Evolutionary conservation across 2,113 vertebrate species (phyloP).

Genomic region (Leptodactylus fuscus): DNA sequence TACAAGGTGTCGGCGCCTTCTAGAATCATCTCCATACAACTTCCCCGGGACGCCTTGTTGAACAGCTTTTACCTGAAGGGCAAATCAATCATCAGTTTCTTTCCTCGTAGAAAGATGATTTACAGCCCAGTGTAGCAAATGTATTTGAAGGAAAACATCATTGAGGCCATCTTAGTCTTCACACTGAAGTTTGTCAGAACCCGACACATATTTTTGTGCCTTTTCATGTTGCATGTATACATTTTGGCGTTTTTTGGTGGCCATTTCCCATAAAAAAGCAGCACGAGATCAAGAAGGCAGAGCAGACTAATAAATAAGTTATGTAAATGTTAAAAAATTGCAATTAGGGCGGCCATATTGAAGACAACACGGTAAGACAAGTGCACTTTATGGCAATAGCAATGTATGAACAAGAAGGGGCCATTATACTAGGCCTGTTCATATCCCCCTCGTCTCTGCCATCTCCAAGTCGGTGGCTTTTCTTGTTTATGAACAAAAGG

Average conservation of each 20-base stretch:
- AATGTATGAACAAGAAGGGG: no score
- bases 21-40: slow-evolving; percentile 26
- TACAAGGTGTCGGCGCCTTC: slow-evolving; percentile 13
- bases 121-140: slow-evolving; percentile 17
- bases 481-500: no score
- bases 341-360: no score
- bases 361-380: no score
- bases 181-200: neutral
- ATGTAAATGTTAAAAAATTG: no score
- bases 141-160: neutral
- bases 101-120: slow-evolving; percentile 28
- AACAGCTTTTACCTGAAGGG: slow-evolving; percentile 50
- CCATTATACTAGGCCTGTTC: no score
- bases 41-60: slow-evolving; percentile 33
- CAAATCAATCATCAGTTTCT: slow-evolving; percentile 42
- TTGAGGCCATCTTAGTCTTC: neutral
- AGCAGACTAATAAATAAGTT: no score
- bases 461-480: no score
- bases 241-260: neutral
- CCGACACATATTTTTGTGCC: neutral
- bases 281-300: neutral
- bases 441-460: no score
- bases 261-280: neutral
- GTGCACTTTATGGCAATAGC: no score
- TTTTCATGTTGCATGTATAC: neutral